These are phyloP conservation scores for Anoplophora glabripennis DNA, from an alignment of 1,140 invertebrate species.

Conservation along the genomic window DNA sequence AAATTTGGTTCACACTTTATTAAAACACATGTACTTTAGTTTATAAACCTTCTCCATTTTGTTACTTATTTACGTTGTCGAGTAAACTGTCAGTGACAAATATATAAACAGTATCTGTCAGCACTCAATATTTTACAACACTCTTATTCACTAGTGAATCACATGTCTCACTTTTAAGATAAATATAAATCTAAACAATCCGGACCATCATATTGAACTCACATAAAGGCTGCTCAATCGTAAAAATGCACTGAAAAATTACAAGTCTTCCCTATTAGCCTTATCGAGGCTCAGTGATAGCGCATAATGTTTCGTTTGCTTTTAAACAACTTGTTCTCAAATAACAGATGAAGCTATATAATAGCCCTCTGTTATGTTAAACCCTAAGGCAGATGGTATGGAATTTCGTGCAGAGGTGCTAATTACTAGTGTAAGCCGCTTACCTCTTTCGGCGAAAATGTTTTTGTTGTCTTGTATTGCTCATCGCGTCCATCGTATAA, in stretches of 20 bases:
- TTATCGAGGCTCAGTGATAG: constrained; percentile 29
- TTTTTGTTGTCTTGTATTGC: constrained; percentile 23
- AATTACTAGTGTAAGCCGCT: constrained; percentile 40
- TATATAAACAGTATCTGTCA: constrained; percentile 29
- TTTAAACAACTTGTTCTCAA: neutral
- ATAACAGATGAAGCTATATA: constrained; percentile 17
- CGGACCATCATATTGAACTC: constrained; percentile 8
- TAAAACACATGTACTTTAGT: constrained; percentile 13
- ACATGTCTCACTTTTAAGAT: constrained; percentile 24
- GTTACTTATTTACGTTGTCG: constrained; percentile 29
- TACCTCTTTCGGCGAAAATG: constrained; percentile 41
- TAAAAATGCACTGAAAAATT: constrained; percentile 18
- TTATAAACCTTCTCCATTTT: constrained; percentile 21
- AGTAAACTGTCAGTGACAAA: constrained; percentile 35
- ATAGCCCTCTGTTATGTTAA: too few relatives aligned
- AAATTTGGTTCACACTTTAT: neutral
- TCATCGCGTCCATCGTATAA: constrained; percentile 26
- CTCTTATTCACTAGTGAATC: constrained; percentile 20
- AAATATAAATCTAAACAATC: constrained; percentile 22
- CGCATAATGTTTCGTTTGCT: constrained; percentile 5
- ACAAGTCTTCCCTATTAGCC: constrained; percentile 27
- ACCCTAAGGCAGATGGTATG: constrained; percentile 32
- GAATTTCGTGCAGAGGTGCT: constrained; percentile 47
- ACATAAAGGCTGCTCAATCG: neutral
- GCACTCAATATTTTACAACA: constrained; percentile 18